Evolutionary conservation across 2,797 vertebrate species (phyloP).

Genomic region (Macropus fuliginosus): DNA sequence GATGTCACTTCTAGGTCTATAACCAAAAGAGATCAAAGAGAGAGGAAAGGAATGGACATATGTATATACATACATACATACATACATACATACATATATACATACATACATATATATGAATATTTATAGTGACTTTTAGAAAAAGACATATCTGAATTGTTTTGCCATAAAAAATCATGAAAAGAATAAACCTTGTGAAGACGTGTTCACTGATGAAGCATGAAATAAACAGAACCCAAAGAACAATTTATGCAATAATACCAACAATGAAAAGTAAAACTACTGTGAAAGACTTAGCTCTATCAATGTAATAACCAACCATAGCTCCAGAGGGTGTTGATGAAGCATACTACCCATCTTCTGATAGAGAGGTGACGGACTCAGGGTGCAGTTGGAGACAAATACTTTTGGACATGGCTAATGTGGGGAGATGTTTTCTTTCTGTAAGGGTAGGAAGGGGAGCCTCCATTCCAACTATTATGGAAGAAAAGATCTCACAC

Average conservation of each 20-base stretch:
- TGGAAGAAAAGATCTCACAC: neutral
- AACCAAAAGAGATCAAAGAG: neutral
- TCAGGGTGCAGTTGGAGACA: neutral
- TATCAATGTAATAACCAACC: neutral
- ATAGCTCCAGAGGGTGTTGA: neutral
- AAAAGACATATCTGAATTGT: neutral
- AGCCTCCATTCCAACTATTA: neutral
- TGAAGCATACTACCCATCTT: neutral
- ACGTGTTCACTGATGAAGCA: neutral
- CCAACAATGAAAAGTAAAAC: neutral
- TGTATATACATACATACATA: neutral
- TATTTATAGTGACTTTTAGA: neutral
- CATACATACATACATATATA: neutral
- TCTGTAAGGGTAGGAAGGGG: neutral
- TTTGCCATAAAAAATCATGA: neutral
- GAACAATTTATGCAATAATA: neutral
- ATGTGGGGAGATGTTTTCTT: neutral
- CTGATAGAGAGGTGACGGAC: neutral
- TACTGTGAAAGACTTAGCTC: neutral
- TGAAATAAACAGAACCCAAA: neutral
- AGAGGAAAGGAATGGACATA: neutral
- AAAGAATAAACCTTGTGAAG: neutral
- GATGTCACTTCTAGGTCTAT: neutral
- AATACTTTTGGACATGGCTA: neutral
- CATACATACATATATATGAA: neutral